These are phyloP conservation scores for Psilopsiagon aurifrons DNA, from an alignment of 2,113 vertebrate genomes.

Conservation along the genomic window DNA sequence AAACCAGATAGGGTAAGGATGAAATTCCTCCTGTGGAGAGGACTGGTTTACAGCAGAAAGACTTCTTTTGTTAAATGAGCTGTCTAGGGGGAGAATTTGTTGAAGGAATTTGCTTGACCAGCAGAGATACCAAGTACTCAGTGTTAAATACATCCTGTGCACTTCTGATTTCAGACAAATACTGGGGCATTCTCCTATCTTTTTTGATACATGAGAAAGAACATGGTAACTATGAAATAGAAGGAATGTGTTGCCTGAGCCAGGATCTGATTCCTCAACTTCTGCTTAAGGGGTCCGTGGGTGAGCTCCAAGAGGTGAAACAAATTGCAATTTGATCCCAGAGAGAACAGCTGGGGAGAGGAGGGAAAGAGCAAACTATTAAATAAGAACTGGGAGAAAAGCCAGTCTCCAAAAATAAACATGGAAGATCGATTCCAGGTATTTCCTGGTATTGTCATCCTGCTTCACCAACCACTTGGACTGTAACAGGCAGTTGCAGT, in stretches of 20 bases:
- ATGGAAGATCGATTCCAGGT: constrained; percentile 39
- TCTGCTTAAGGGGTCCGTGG: background rate
- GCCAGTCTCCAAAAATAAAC: constrained; percentile 35
- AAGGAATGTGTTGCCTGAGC: background rate
- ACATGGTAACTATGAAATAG: background rate
- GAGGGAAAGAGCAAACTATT: constrained; percentile 24
- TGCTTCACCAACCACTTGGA: background rate
- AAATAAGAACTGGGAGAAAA: constrained; percentile 32
- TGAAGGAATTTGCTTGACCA: background rate
- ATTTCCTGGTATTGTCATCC: constrained; percentile 62
- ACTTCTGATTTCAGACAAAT: background rate
- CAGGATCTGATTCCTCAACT: background rate
- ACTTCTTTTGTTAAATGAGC: background rate
- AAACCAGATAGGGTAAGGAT: background rate
- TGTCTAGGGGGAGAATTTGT: background rate
- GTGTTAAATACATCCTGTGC: background rate
- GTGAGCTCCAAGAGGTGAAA: background rate
- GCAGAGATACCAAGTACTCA: background rate
- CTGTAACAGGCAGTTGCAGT: background rate
- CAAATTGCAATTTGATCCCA: background rate
- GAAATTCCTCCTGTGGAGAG: background rate
- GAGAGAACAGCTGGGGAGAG: background rate
- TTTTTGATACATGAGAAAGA: background rate
- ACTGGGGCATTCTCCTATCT: background rate
- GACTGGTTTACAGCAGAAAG: background rate